Evolutionary conservation across 2,888 invertebrate genomes (phyloP), one percentile per base, ranked within the genome.

Genomic region (Pachliopta kotzebuea): DNA sequence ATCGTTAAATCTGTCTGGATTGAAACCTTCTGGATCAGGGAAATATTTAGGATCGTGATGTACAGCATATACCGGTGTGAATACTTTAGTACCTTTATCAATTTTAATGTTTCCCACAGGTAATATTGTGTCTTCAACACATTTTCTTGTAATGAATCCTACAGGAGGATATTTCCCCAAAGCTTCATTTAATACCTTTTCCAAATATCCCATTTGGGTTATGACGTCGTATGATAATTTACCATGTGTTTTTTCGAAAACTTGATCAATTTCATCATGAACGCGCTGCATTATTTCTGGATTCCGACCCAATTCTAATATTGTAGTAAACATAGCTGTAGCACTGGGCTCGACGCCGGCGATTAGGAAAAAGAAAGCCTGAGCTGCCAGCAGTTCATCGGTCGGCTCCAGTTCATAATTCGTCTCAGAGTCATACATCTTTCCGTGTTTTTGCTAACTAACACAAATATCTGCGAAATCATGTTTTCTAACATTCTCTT

Each of bases 21-120:
- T 80, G 71, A 90, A 91, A 6, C 74, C 74, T 57, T 86, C 79
- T 0, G 92, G 92, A 8, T 92, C 74, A 0, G 84, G 79, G 65
- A 80, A 91, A 66, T 82, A 80, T 50, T 84, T 76, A 0, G 85
- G 81, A 64, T 92, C 90, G 37, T 80, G 78, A 60, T 92, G 91
- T 18, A 85, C 65, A 17, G 82, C 82, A 50, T 69, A 82, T 24
- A 85, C 68, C 0, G 88, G 80, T 7, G 76, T 71, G 18, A 74
- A 71, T 11, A 90, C 70, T 17, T 72, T 74, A 0, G 81, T 78
- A 1, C 81, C 85, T 58, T 83, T 81, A 2, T 77, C 75, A 11
- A 88, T 69, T 70, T 69, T 76, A 4, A 86, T 74, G 65, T 84
- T 80, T 1, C 84, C 85, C 3, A 76, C 78, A 2, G 86, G 85